Percentiles rank a stretch among this genome's conserved stretches.
Conservation (phyloP, 2,113 vertebrate species). For the Carassius auratus region DNA sequence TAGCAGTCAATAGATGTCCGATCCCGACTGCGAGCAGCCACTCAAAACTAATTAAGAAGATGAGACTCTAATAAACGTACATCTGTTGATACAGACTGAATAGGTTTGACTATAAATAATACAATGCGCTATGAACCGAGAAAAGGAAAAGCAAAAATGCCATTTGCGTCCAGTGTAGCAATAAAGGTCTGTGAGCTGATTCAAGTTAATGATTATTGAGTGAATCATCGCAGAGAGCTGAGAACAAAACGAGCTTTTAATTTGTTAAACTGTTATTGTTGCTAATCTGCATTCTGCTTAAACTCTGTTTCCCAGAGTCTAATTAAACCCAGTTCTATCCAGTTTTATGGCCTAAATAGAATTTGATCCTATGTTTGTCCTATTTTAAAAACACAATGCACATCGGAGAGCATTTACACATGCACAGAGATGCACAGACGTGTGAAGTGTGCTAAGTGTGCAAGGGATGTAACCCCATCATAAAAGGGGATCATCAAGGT, state of each 20-base stretch:
- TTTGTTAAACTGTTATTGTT: constrained; percentile 46
- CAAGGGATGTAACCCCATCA: constrained; percentile 43
- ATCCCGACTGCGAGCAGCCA: constrained; percentile 13
- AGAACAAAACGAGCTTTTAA: constrained; percentile 45
- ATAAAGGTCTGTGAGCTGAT: not conserved
- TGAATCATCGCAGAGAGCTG: constrained; percentile 33
- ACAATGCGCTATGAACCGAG: not conserved
- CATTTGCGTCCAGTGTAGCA: not conserved
- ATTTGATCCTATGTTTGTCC: constrained; percentile 42
- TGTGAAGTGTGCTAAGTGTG: not conserved
- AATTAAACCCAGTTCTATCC: constrained; percentile 45
- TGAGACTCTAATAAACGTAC: not conserved
- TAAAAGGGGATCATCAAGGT: constrained; percentile 65
- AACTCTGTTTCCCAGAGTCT: constrained; percentile 34
- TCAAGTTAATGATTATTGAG: constrained; percentile 8
- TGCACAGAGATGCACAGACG: not conserved
- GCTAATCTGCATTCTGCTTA: constrained; percentile 37
- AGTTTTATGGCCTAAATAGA: constrained; percentile 34
- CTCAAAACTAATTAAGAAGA: constrained; percentile 33
- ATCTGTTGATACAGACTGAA: not conserved
- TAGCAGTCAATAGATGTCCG: constrained; percentile 31
- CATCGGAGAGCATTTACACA: not conserved
- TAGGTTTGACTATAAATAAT: constrained; percentile 3
- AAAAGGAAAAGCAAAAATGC: not conserved
- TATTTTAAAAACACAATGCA: constrained; percentile 28